phyloP scores from a whole-genome alignment of 1,140 invertebrate genomes.

The Nautilus pompilius region DNA sequence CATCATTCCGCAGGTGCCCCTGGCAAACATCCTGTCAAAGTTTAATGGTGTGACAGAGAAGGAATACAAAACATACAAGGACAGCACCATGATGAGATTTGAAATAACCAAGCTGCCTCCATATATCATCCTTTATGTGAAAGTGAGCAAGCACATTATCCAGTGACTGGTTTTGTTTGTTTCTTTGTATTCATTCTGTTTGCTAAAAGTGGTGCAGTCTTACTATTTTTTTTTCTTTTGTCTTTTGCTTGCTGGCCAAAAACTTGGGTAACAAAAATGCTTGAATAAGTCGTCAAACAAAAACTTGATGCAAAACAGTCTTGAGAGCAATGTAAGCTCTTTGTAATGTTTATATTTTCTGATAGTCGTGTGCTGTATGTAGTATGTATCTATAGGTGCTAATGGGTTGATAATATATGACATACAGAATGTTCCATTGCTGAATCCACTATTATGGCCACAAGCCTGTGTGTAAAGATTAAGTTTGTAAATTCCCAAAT shows the following conservation, averaged over 20 bases:
- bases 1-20: conserved; percentile 97
- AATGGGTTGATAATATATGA: no score
- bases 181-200: neutral
- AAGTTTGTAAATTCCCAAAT: no score
- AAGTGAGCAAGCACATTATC: conserved; percentile 62
- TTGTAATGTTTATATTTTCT: no score
- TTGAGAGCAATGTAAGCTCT: no score
- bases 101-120: conserved; percentile 92
- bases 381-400: no score
- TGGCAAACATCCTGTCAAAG: conserved; percentile 89
- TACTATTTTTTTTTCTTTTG: neutral
- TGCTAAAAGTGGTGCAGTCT: neutral
- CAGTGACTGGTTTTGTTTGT: neutral
- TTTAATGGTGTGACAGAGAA: conserved; percentile 95
- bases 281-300: no score
- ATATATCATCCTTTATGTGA: conserved; percentile 97
- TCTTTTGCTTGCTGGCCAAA: neutral
- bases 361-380: no score
- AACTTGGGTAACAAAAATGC: neutral
- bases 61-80: conserved; percentile 99
- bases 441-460: no score
- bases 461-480: no score
- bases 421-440: no score
- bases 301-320: no score
- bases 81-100: conserved; percentile 96